Evolutionary conservation across 2,888 invertebrate genomes (phyloP).

Genomic region (Ophonus ardosiacus): DNA sequence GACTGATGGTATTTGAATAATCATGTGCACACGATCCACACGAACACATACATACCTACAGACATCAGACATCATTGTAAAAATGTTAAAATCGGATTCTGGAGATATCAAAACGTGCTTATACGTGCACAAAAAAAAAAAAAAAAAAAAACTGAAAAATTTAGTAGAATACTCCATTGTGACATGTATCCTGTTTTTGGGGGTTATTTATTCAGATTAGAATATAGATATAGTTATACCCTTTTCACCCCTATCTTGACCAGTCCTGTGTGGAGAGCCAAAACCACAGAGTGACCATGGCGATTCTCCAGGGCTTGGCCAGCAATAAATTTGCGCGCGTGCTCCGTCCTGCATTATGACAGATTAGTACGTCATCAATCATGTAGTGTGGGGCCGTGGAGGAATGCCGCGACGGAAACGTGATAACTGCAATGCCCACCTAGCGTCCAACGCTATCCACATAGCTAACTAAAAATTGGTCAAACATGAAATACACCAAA

Average conservation of each 20-base stretch:
- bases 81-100: too few relatives aligned
- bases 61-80: too few relatives aligned
- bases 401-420: conserved; percentile 40
- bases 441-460: conserved; percentile 2
- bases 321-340: conserved; percentile 73
- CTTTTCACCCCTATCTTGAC: neutral
- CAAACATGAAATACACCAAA: conserved; percentile 54
- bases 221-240: neutral
- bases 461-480: conserved; percentile 51
- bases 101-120: too few relatives aligned
- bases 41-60: too few relatives aligned
- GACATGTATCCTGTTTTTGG: too few relatives aligned
- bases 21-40: too few relatives aligned
- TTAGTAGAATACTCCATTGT: too few relatives aligned
- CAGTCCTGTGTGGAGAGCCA: neutral
- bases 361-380: conserved; percentile 76
- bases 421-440: conserved; percentile 51
- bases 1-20: too few relatives aligned
- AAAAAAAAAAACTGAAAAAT: too few relatives aligned
- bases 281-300: conserved; percentile 54
- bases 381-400: conserved; percentile 67
- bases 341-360: conserved; percentile 74
- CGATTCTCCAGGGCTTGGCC: conserved; percentile 55
- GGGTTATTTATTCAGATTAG: too few relatives aligned
- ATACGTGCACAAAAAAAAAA: too few relatives aligned